Percentiles rank a stretch among this genome's conserved stretches.
phyloP scores from a whole-genome alignment of 2,797 vertebrate genomes.

The Poeciliopsis paucimaculata region DNA sequence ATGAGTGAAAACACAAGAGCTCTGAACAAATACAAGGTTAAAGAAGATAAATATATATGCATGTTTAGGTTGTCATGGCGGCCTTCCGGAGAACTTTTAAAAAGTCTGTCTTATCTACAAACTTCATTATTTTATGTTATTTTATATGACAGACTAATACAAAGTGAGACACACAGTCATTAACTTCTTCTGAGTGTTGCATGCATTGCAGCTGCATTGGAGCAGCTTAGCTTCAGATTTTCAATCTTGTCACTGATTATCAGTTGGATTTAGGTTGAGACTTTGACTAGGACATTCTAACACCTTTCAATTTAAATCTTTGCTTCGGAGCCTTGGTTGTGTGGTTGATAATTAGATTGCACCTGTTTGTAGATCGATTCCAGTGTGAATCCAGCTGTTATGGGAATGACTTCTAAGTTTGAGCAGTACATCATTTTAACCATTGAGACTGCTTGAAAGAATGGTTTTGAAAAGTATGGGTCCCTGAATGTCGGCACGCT shows the following conservation, averaged over 20 bases:
- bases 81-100: neutral
- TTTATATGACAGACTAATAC: neutral
- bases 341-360: neutral
- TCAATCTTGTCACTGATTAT: neutral
- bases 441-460: neutral
- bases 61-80: neutral
- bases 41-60: neutral
- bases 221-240: neutral
- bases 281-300: neutral
- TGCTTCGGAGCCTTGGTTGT: neutral
- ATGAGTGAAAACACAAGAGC: constrained; percentile 27
- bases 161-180: neutral
- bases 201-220: neutral
- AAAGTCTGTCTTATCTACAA: neutral
- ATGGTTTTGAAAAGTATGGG: neutral
- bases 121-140: neutral
- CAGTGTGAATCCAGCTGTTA: neutral
- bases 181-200: neutral
- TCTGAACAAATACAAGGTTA: constrained; percentile 36
- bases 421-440: neutral
- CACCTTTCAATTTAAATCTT: neutral
- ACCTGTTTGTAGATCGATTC: neutral
- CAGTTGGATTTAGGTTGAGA: neutral
- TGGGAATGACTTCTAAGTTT: neutral
- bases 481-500: neutral